phyloP scores from a whole-genome alignment of 2,113 vertebrate genomes.

The Eudyptes chrysolophus region DNA sequence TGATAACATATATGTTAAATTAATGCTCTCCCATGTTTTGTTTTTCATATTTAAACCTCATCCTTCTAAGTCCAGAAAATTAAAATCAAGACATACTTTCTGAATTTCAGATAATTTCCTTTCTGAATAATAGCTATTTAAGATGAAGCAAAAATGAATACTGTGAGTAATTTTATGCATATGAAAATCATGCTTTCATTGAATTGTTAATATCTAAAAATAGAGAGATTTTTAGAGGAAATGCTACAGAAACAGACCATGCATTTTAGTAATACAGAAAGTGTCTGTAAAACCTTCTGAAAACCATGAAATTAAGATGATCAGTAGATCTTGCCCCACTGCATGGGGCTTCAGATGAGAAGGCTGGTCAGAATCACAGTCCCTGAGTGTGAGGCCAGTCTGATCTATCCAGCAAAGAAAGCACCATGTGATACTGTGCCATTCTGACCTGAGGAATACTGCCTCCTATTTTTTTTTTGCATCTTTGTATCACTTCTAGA shows the following conservation, averaged over 20 bases:
- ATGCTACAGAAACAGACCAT: neutral
- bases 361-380: neutral
- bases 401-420: neutral
- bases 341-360: neutral
- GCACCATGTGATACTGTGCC: neutral
- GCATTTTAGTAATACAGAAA: neutral
- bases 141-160: conserved; percentile 19
- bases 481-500: neutral
- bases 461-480: neutral
- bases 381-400: neutral
- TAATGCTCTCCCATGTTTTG: neutral
- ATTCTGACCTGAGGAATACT: neutral
- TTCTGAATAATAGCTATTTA: neutral
- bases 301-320: neutral
- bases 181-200: neutral
- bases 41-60: conserved; percentile 10
- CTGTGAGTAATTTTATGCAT: conserved; percentile 9
- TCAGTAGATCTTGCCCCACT: neutral
- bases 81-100: conserved; percentile 3
- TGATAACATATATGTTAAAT: neutral
- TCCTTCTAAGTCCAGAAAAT: conserved; percentile 14
- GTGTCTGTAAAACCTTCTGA: neutral
- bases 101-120: conserved; percentile 28
- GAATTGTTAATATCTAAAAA: conserved; percentile 19
- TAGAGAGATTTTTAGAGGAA: neutral